Conservation (phyloP, 2,888 invertebrate species). For the Drosophila mulleri region DNA sequence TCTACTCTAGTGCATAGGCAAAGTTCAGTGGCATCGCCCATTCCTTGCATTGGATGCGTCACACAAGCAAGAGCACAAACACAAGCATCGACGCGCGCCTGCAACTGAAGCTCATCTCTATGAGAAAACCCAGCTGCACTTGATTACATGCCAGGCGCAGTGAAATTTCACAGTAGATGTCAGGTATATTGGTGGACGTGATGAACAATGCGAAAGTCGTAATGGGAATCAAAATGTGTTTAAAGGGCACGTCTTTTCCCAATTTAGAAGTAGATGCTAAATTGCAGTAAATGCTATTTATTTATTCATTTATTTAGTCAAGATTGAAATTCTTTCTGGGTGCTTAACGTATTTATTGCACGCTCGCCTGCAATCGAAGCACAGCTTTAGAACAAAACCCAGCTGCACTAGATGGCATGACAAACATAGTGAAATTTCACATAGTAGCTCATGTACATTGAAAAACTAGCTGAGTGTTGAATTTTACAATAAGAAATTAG, state of each 20-base stretch:
- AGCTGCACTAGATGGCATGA: background rate
- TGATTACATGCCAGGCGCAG: background rate
- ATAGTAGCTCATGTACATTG: background rate
- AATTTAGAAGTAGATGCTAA: background rate
- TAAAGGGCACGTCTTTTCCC: accelerated
- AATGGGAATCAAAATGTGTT: background rate
- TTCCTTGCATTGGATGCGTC: constrained; percentile 48
- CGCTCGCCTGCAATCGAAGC: constrained; percentile 6
- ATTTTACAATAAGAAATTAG: background rate
- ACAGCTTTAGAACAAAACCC: constrained; percentile 37
- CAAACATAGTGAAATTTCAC: background rate
- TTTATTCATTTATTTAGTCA: background rate
- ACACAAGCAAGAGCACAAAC: constrained; percentile 31
- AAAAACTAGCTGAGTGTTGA: too few species aligned
- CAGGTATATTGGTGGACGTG: background rate
- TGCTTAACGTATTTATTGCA: background rate
- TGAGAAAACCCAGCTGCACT: constrained; percentile 25
- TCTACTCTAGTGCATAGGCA: constrained; percentile 45
- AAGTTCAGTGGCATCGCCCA: constrained; percentile 72
- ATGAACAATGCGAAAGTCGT: too few species aligned
- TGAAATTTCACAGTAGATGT: background rate
- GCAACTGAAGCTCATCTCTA: constrained; percentile 40
- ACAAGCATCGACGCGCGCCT: constrained; percentile 9
- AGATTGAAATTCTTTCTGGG: background rate
- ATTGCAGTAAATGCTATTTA: background rate